Base-by-base conservation (phyloP, 2,113 vertebrate species). In the Parus major region DNA sequence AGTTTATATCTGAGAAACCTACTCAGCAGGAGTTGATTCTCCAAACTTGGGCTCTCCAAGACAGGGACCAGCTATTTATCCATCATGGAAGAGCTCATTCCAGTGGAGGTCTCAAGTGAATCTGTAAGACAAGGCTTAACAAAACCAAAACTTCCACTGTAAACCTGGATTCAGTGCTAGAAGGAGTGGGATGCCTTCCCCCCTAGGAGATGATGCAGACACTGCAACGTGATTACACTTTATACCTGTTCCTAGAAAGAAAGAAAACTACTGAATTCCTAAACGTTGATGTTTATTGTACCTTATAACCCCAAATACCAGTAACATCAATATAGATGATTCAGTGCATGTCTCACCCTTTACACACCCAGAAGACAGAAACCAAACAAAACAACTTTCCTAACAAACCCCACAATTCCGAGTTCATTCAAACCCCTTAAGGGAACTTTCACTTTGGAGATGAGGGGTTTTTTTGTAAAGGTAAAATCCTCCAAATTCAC, bases 391-490 rank as follows among this genome's bases (percentile, higher is more conserved):
- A 47, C 72, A 90, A 91, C 78, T 88, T 86, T 82, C 39, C 82
- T 17, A 24, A 55, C 35, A 83, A 73, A 85, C 18, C 64, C 39
- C 35, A 11, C 29, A 86, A 60, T 35, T 75, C 56, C 44, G 47
- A 71, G 33, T 35, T 88, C 88, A 27, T 69, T n/a, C 52, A 77
- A 82, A 24, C 23, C 33, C 28, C 15, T 17, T 36, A 35, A 0
- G 1, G 55, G 47, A 63, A 41, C 73, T 69, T 4, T 18, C 31
- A 70, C 11, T 76, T 9, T 2, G n/a, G 20, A 25, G 27, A 59
- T 8, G 5, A 1, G 8, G 9, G 2, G 4, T 1, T 3, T 20
- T 2, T 19, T 15, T 28, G 14, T 17, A 27, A 36, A 53, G 1
- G 10, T 36, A 60, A 73, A 31, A 1, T 2, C 41, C 63, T 31